A percentile compares a stretch with the other conserved stretches of the same genome.
phyloP scores from a whole-genome alignment of 2,797 vertebrate species.

The Epinephelus malabaricus region DNA sequence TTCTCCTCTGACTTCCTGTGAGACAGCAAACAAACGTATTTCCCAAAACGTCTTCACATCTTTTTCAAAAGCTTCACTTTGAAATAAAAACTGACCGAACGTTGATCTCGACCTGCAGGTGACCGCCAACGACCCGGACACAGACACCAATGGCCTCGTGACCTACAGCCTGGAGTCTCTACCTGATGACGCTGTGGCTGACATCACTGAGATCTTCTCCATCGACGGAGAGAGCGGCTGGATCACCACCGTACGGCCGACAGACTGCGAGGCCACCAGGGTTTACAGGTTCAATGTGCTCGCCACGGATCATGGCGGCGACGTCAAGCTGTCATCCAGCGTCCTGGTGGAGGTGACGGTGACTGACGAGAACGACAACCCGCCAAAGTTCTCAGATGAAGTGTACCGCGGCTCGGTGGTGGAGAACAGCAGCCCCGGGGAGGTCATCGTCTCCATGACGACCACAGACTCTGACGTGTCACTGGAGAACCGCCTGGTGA shows the following conservation, averaged over 20 bases:
- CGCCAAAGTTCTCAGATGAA: constrained; percentile 91
- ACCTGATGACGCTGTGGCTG: constrained; percentile 64
- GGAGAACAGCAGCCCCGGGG: constrained; percentile 90
- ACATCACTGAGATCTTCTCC: constrained; percentile 87
- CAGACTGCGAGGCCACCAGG: constrained; percentile 91
- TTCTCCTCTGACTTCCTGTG: no score
- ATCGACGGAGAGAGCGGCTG: constrained; percentile 94
- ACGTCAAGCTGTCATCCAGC: constrained; percentile 92
- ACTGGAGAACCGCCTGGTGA: constrained; percentile 92
- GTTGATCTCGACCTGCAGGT: constrained; percentile 87
- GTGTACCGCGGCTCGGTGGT: constrained; percentile 90
- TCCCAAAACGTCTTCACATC: neutral
- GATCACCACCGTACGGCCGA: constrained; percentile 90
- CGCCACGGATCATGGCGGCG: constrained; percentile 92
- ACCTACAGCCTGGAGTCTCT: constrained; percentile 91
- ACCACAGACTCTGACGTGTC: constrained; percentile 92
- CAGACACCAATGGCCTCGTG: constrained; percentile 92
- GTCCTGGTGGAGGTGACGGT: constrained; percentile 93
- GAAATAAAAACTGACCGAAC: constrained; percentile 23
- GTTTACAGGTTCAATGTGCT: constrained; percentile 91
- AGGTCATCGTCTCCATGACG: constrained; percentile 89
- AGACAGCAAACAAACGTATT: no score
- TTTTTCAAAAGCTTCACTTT: neutral
- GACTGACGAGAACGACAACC: constrained; percentile 97
- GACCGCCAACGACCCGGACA: constrained; percentile 96